phyloP scores from a whole-genome alignment of 2,888 invertebrate genomes.

The Patella pellucida region DNA sequence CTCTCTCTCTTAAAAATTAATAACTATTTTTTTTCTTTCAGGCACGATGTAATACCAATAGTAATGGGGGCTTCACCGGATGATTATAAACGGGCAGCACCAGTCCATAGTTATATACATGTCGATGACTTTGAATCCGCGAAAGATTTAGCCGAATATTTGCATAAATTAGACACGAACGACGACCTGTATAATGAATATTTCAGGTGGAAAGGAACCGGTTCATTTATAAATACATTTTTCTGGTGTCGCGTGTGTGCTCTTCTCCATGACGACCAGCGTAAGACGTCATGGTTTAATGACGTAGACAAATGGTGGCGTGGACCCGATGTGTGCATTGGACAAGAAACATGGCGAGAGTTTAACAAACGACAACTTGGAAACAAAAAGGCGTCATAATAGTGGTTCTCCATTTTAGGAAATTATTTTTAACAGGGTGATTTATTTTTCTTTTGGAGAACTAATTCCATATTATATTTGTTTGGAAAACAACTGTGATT shows the following conservation, averaged over 20 bases:
- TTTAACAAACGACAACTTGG: too few species aligned
- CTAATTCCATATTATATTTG: too few species aligned
- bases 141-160: constrained; percentile 87
- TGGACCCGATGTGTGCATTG: constrained; percentile 58
- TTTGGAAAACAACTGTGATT: too few species aligned
- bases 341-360: constrained; percentile 48
- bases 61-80: constrained; percentile 95
- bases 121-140: constrained; percentile 94
- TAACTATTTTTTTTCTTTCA: constrained; percentile 71
- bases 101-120: constrained; percentile 95
- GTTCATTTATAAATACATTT: constrained; percentile 95
- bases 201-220: constrained; percentile 94
- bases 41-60: constrained; percentile 89
- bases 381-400: too few species aligned
- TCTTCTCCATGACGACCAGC: constrained; percentile 58
- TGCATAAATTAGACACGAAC: constrained; percentile 86
- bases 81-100: constrained; percentile 90
- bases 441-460: too few species aligned
- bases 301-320: constrained; percentile 96
- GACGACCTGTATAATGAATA: constrained; percentile 94
- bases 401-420: too few species aligned
- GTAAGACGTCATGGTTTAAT: constrained; percentile 74
- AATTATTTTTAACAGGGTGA: too few species aligned
- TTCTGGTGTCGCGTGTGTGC: constrained; percentile 93
- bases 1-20: too few species aligned